Evolutionary conservation across 2,113 vertebrate genomes (phyloP).

Genomic region (Euleptes europaea): DNA sequence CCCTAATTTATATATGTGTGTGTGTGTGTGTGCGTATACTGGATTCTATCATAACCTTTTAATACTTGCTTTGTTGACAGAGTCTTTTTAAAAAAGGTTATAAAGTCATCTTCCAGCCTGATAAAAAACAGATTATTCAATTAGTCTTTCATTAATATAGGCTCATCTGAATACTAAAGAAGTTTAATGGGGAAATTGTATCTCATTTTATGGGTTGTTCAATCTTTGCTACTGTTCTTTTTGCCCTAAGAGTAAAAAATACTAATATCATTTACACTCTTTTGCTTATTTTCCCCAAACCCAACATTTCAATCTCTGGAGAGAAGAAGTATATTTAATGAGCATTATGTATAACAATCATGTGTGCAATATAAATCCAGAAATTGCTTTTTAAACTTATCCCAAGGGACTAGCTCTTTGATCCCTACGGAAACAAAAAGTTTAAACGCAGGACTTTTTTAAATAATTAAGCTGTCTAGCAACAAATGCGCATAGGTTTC

Average conservation of each 20-base stretch:
- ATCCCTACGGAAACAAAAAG: not conserved
- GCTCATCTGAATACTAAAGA: constrained; percentile 52
- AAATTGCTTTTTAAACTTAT: constrained; percentile 26
- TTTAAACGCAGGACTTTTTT: not conserved
- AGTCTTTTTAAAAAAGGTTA: not conserved
- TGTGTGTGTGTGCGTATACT: too few relatives aligned
- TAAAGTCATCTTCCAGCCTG: not conserved
- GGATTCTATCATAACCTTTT: not conserved
- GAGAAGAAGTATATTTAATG: constrained; percentile 34
- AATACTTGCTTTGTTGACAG: not conserved
- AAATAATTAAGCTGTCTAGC: not conserved
- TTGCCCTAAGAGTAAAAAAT: constrained; percentile 25
- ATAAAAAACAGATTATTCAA: not conserved
- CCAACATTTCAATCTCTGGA: constrained; percentile 33
- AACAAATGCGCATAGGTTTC: not conserved
- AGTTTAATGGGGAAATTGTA: constrained; percentile 62
- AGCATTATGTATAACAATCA: constrained; percentile 45
- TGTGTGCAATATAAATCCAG: constrained; percentile 49
- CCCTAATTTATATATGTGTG: too few relatives aligned
- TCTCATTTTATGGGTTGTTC: constrained; percentile 64
- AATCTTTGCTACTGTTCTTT: constrained; percentile 67
- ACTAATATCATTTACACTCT: not conserved
- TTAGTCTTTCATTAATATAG: constrained; percentile 30
- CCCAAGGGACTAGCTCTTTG: not conserved
- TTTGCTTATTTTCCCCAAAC: constrained; percentile 13